A percentile compares a stretch with the other conserved stretches of the same genome.
These are phyloP conservation scores for Aphelenchoides fujianensis DNA, from an alignment of 1,140 invertebrate genomes.

Conservation along the genomic window DNA sequence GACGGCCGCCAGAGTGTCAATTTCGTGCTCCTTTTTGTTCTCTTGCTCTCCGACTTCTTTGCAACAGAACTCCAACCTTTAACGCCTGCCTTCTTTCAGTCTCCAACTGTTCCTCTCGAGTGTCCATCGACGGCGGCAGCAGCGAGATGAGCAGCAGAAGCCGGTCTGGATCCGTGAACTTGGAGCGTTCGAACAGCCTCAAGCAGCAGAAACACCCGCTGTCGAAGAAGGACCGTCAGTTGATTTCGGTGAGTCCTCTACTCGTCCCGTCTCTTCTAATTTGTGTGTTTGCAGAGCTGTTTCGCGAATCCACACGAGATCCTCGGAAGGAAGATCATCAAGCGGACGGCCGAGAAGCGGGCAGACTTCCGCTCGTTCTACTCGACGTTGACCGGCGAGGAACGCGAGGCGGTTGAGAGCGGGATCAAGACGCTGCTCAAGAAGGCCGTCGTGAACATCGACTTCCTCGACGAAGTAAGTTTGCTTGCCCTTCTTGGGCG, in stretches of 20 bases:
- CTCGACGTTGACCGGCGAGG: conserved; percentile 36
- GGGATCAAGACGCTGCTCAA: conserved; percentile 52
- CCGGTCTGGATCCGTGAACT: conserved; percentile 32
- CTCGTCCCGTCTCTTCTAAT: too few relatives aligned
- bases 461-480: conserved; percentile 53
- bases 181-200: conserved; percentile 27
- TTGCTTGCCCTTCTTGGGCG: conserved; percentile 2
- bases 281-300: conserved; percentile 47
- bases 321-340: conserved; percentile 52
- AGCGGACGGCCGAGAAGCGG: conserved; percentile 50
- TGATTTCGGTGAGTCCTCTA: conserved; percentile 53
- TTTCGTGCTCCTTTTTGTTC: not conserved
- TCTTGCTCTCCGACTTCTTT: not conserved
- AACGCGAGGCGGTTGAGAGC: conserved; percentile 54
- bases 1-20: not conserved
- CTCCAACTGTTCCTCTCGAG: conserved; percentile 4
- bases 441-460: conserved; percentile 56
- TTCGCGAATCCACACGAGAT: conserved; percentile 59
- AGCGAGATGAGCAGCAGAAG: conserved; percentile 6
- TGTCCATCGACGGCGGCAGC: not conserved
- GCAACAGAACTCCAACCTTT: not conserved
- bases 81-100: not conserved
- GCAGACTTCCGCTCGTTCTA: conserved; percentile 54
- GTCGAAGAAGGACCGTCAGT: conserved; percentile 43
- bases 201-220: conserved; percentile 41